Evolutionary conservation across 1,140 invertebrate species (phyloP).

Genomic region (Apis dorsata): DNA sequence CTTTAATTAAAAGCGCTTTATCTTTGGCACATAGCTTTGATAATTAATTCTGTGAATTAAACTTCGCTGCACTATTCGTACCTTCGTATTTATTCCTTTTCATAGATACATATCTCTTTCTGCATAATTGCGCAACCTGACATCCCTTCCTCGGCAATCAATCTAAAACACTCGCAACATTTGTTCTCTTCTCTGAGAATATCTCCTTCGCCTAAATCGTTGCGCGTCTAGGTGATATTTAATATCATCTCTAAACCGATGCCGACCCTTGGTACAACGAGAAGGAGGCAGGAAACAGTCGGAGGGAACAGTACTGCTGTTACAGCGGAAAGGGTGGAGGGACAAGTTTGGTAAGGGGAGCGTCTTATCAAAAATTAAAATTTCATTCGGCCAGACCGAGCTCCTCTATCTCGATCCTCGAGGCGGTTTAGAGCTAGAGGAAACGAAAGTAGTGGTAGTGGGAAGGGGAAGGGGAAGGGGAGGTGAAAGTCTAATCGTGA

Average conservation of each 20-base stretch:
- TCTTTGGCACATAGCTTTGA: conserved; percentile 16
- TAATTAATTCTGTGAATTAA: conserved; percentile 31
- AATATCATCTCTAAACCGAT: conserved; percentile 71
- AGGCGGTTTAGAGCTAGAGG: conserved; percentile 41
- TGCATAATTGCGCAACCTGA: conserved; percentile 18
- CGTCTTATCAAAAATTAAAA: conserved; percentile 79
- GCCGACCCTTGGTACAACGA: conserved; percentile 22
- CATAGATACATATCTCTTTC: conserved; percentile 24
- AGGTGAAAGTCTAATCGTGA: conserved; percentile 63
- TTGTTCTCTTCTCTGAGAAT: conserved; percentile 26
- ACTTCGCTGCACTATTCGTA: conserved; percentile 23
- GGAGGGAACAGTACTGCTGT: neutral
- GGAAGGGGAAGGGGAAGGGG: neutral
- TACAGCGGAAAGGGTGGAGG: conserved; percentile 36
- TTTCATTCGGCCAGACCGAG: conserved; percentile 73
- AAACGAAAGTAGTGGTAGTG: conserved; percentile 40
- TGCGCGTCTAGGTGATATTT: conserved; percentile 68
- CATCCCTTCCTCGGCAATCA: neutral
- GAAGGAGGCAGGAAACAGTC: neutral
- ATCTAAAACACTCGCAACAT: conserved; percentile 50
- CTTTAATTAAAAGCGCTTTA: conserved; percentile 50
- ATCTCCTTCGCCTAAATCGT: conserved; percentile 19
- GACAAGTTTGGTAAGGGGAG: conserved; percentile 53
- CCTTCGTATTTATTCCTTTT: neutral
- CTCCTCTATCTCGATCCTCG: conserved; percentile 62